phyloP scores from a whole-genome alignment of 2,797 vertebrate genomes.

The Phataginus tricuspis region DNA sequence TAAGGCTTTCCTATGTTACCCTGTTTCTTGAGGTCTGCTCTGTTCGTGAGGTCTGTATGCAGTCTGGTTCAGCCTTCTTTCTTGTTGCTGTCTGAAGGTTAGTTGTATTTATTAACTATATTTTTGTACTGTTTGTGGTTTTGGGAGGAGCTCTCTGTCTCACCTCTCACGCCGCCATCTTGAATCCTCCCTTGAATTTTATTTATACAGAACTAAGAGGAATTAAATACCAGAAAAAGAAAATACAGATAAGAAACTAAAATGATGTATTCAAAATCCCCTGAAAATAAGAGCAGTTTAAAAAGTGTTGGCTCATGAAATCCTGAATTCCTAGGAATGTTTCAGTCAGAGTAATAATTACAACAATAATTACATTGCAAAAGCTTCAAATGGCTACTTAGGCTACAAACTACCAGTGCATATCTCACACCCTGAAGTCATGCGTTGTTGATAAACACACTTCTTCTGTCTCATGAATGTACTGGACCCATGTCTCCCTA shows the following conservation, averaged over 20 bases:
- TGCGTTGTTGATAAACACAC: not conserved
- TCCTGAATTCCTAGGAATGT: not conserved
- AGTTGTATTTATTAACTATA: no score
- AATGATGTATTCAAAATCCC: not conserved
- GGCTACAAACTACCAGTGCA: not conserved
- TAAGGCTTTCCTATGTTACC: no score
- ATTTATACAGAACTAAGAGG: not conserved
- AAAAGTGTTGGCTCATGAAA: not conserved
- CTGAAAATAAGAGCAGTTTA: not conserved
- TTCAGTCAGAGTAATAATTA: not conserved
- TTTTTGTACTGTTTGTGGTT: no score
- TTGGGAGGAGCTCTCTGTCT: no score
- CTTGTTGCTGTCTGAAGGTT: no score
- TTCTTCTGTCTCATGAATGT: not conserved
- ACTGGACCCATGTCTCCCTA: not conserved
- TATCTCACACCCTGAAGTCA: not conserved
- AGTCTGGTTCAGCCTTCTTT: no score
- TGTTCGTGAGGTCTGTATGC: no score
- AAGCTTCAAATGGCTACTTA: not conserved
- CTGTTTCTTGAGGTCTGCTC: no score
- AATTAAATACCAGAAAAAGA: not conserved
- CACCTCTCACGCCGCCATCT: no score
- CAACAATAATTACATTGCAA: not conserved
- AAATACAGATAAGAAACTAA: not conserved
- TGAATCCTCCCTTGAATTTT: not conserved